These are phyloP conservation scores for Sebastes reedi DNA, from an alignment of 2,797 vertebrate species.

Conservation along the genomic window DNA sequence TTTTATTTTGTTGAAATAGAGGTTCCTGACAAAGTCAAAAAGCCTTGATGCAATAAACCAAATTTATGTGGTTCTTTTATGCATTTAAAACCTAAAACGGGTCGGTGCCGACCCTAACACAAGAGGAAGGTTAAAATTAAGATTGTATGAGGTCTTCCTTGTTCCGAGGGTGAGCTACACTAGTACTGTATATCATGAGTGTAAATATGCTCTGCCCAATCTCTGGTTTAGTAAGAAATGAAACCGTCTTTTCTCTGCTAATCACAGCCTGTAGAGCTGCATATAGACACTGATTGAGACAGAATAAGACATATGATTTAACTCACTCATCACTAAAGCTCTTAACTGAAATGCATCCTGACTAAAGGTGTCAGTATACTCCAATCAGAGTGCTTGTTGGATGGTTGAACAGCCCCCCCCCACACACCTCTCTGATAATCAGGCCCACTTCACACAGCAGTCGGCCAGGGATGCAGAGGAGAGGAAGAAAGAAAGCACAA, in stretches of 20 bases:
- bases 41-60: too few species aligned
- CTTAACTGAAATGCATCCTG: neutral
- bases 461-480: neutral
- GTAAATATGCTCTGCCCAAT: neutral
- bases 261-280: neutral
- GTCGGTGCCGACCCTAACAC: too few species aligned
- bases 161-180: too few species aligned
- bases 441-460: neutral
- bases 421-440: neutral
- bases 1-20: too few species aligned
- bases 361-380: neutral
- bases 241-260: neutral
- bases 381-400: neutral
- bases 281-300: neutral
- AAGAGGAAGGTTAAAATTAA: neutral
- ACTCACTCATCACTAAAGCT: neutral
- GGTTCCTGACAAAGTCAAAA: too few species aligned
- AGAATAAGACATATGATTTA: neutral
- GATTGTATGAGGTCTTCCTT: neutral
- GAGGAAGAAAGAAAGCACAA: neutral
- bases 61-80: too few species aligned
- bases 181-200: neutral
- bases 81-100: too few species aligned
- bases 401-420: neutral
- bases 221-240: neutral